Evolutionary conservation across 2,113 vertebrate genomes (phyloP).

Genomic region (Gavia stellata): DNA sequence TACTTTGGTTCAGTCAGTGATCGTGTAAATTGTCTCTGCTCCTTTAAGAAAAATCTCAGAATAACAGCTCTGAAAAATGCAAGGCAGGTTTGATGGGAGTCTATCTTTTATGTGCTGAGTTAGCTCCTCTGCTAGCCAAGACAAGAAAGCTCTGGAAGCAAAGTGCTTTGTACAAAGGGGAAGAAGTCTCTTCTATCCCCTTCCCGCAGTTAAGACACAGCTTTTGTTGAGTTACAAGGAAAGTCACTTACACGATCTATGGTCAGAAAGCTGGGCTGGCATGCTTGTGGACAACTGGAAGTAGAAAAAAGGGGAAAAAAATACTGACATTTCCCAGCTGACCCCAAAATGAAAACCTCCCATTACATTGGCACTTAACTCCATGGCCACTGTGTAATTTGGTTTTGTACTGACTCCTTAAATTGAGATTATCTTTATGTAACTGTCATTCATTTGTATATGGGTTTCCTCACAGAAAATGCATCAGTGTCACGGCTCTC

Average conservation of each 20-base stretch:
- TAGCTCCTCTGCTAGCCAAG: conserved; percentile 19
- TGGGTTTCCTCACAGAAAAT: neutral
- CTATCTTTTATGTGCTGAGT: conserved; percentile 11
- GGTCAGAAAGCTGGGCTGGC: neutral
- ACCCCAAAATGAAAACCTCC: conserved; percentile 11
- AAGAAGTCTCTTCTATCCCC: neutral
- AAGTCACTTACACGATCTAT: neutral
- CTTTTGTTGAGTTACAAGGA: neutral
- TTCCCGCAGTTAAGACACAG: conserved; percentile 15
- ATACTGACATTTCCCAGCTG: neutral
- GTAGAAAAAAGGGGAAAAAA: neutral
- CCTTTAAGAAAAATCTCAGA: neutral
- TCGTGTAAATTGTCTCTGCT: neutral
- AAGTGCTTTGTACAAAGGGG: conserved; percentile 10
- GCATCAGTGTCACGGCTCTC: neutral
- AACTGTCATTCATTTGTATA: neutral
- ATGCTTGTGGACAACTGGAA: conserved; percentile 11
- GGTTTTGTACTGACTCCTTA: neutral
- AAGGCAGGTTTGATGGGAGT: neutral
- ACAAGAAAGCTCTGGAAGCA: neutral
- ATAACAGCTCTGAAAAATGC: neutral
- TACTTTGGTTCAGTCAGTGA: neutral
- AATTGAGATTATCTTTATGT: neutral
- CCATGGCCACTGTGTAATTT: neutral
- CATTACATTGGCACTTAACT: neutral